Conservation (phyloP, 2,797 vertebrate genomes). For the Aeoliscus strigatus region DNA sequence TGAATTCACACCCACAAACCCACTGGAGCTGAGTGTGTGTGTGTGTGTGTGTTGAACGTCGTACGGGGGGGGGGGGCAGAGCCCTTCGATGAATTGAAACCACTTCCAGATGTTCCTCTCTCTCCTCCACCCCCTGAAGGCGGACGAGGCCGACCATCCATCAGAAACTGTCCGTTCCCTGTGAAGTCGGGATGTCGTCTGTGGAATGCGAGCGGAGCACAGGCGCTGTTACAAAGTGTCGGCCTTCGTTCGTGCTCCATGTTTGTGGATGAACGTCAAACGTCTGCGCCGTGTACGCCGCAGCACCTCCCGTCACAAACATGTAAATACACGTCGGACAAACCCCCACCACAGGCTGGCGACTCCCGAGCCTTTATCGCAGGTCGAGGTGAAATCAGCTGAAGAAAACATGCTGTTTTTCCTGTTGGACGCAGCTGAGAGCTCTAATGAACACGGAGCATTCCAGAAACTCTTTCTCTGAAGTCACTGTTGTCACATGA, state of each 20-base stretch:
- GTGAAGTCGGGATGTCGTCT: slow-evolving; percentile 12
- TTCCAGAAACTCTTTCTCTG: too few species aligned
- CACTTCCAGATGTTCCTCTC: slow-evolving; percentile 61
- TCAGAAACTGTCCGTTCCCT: slow-evolving; percentile 14
- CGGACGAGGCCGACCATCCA: slow-evolving; percentile 12
- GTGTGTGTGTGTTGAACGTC: slow-evolving; percentile 7
- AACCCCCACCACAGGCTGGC: too few species aligned
- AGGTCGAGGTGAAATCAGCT: not conserved
- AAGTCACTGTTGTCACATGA: too few species aligned
- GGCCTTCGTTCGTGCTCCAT: too few species aligned
- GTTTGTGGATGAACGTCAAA: not conserved
- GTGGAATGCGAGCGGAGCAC: slow-evolving; percentile 20
- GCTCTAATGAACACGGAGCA: too few species aligned
- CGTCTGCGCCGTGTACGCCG: too few species aligned
- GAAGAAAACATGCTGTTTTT: not conserved
- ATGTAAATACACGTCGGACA: not conserved
- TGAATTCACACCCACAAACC: too few species aligned
- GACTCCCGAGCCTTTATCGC: too few species aligned
- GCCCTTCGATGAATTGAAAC: slow-evolving; percentile 36
- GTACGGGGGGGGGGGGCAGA: slow-evolving; percentile 12
- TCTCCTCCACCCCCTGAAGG: slow-evolving; percentile 16
- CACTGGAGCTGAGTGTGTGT: slow-evolving; percentile 1
- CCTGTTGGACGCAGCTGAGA: too few species aligned
- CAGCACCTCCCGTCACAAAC: slow-evolving; percentile 14
- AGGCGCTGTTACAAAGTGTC: not conserved